Percentiles rank a stretch among this genome's conserved stretches.
Evolutionary conservation across 2,113 vertebrate species (phyloP).

Genomic region (Empidonax alnorum): DNA sequence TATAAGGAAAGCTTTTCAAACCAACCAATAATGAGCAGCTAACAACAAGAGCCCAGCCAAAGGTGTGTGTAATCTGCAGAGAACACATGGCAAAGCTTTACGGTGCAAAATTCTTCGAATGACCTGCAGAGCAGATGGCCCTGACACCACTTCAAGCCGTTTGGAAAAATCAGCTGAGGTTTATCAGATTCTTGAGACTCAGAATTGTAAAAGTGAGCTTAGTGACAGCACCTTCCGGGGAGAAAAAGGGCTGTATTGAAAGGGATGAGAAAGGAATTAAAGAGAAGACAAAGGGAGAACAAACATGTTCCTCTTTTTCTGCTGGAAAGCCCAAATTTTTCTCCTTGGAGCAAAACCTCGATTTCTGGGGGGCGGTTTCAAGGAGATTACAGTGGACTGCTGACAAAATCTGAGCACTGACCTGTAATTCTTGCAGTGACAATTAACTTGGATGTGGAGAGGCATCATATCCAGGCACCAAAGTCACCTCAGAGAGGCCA

Average conservation of each 20-base stretch:
- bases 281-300: background rate
- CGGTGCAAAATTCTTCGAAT: slow-evolving; percentile 6
- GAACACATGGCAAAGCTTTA: slow-evolving; percentile 63
- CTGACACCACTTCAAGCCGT: background rate
- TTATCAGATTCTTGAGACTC: background rate
- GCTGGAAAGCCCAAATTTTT: background rate
- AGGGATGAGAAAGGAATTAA: background rate
- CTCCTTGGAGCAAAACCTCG: background rate
- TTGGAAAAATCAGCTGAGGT: background rate
- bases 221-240: background rate
- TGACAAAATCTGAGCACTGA: background rate
- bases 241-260: background rate
- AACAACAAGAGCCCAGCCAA: slow-evolving; percentile 55
- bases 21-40: slow-evolving; percentile 57
- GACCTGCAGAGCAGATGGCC: slow-evolving; percentile 49
- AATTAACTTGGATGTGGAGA: background rate
- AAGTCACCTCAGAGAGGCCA: background rate
- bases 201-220: fast-evolving
- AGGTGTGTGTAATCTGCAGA: slow-evolving; percentile 44
- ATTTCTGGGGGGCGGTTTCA: background rate
- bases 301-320: background rate
- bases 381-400: background rate
- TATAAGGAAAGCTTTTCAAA: slow-evolving; percentile 44
- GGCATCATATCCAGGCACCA: background rate
- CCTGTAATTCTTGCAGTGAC: background rate